Percentiles rank a stretch among this genome's conserved stretches.
These are phyloP conservation scores for Podabrus alpinus DNA, from an alignment of 2,888 invertebrate species.

Conservation along the genomic window DNA sequence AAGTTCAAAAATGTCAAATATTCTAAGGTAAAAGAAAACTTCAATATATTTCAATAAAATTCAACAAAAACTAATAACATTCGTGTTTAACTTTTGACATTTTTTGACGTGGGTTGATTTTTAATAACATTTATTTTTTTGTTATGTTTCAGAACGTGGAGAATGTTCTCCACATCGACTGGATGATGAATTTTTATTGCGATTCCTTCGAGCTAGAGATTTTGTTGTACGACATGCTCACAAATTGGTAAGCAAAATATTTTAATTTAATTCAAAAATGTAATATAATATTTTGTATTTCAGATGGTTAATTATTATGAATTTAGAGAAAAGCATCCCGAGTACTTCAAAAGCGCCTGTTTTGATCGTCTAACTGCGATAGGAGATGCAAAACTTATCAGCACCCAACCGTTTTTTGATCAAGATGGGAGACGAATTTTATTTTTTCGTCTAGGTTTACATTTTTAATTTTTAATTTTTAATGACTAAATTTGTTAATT, in stretches of 20 bases:
- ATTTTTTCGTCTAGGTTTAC: constrained; percentile 70
- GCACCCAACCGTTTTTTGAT: constrained; percentile 77
- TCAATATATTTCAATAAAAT: background rate
- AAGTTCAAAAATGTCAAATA: background rate
- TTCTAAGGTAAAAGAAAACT: background rate
- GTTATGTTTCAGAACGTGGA: constrained; percentile 66
- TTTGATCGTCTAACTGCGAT: constrained; percentile 67
- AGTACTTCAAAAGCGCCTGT: constrained; percentile 68
- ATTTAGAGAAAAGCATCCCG: constrained; percentile 74
- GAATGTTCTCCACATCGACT: constrained; percentile 74
- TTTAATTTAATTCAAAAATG: background rate
- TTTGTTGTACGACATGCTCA: constrained; percentile 75
- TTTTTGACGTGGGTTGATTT: constrained; percentile 9
- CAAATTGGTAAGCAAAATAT: constrained; percentile 64
- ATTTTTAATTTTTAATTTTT: background rate
- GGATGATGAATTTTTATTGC: constrained; percentile 74
- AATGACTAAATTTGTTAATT: too few relatives aligned
- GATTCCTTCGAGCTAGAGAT: constrained; percentile 75
- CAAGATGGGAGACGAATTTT: constrained; percentile 74
- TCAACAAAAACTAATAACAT: background rate
- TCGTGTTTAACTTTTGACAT: constrained; percentile 18
- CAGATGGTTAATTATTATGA: constrained; percentile 76
- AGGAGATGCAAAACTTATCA: constrained; percentile 70
- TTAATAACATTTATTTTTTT: constrained; percentile 18
- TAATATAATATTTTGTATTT: constrained; percentile 40